Evolutionary conservation across 1,140 invertebrate species (phyloP).

Genomic region (Meloidogyne exigua): DNA sequence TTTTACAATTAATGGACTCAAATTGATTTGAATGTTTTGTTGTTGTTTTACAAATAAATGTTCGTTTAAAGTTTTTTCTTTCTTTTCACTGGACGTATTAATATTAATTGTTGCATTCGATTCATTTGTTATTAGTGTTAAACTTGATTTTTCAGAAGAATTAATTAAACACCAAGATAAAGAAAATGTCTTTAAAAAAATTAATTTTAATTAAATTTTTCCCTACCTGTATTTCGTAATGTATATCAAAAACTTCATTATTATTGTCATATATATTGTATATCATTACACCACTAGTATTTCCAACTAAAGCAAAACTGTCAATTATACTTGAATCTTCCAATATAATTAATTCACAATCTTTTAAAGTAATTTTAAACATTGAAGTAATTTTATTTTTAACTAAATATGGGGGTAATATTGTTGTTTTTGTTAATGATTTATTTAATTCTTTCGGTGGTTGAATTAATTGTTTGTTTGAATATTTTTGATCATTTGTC

Average conservation of each 20-base stretch:
- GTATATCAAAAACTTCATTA: slow-evolving; percentile 65
- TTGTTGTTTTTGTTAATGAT: not conserved
- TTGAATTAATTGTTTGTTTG: not conserved
- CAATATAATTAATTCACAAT: slow-evolving; percentile 88
- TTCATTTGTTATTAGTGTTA: slow-evolving; percentile 54
- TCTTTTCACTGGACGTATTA: no score
- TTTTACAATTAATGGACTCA: slow-evolving; percentile 4
- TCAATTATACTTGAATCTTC: slow-evolving; percentile 83
- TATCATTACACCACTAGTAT: slow-evolving; percentile 89
- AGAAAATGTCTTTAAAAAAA: slow-evolving; percentile 54
- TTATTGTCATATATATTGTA: slow-evolving; percentile 49
- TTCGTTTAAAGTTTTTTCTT: no score
- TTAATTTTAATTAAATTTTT: not conserved
- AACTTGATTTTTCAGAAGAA: slow-evolving; percentile 35
- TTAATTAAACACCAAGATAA: slow-evolving; percentile 57
- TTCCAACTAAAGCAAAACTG: slow-evolving; percentile 64
- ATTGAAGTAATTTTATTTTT: slow-evolving; percentile 68
- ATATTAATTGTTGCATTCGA: slow-evolving; percentile 43
- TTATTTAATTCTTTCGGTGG: not conserved
- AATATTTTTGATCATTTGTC: not conserved
- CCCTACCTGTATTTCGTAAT: slow-evolving; percentile 55
- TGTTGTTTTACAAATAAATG: slow-evolving; percentile 15
- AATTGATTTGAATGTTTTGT: not conserved
- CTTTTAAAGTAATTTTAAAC: slow-evolving; percentile 87
- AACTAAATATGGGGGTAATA: no score